Evolutionary conservation across 2,113 vertebrate genomes (phyloP), one percentile per base, ranked within the genome.

Genomic region (Pseudolaguvia tuberculata): DNA sequence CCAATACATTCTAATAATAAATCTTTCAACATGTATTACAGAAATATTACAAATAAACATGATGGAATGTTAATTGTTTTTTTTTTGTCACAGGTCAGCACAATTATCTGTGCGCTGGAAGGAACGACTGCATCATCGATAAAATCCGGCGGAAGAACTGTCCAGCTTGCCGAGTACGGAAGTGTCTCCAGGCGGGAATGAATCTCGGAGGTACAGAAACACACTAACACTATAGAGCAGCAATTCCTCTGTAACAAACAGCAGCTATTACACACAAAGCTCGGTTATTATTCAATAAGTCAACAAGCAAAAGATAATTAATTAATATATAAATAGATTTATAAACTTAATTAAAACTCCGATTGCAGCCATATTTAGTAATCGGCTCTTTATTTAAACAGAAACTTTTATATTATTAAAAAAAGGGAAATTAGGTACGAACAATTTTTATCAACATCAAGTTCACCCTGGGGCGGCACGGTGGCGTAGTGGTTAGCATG

Each of bases 121-220:
- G 97, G 84, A 99, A 99, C 31, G 97, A 99, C 87, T 99, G 96
- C 80, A 99, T 99, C 88, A 99, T 99, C 86, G 97, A 99, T 88
- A 99, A 99, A 90, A 99, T 99, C 88, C 92, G 97, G 62, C 89
- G 97, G 86, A 99, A 99, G 92, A 99, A 99, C 87, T 99, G 96
- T 84, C 97, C 97, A n/a, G 97, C 96, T 20, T 99, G 97, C 83
- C 90, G 97, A 62, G 93, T 98, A 89, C 94, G 96, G 86, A 99
- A 99, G 89, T 99, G 97, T 92, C 94, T 99, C 74, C 96, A 99
- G 91, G 97, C 97, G 63, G 97, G 97, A 79, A 99, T 99, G 97
- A 99, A 98, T 88, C 90, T 99, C 59, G 97, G 96, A 94, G 97
- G 97, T 99, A 68, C 23, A 35, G 10, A 18, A 20, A 20, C 29